Evolutionary conservation across 2,113 vertebrate species (phyloP).

Genomic region (Setophaga petechia): DNA sequence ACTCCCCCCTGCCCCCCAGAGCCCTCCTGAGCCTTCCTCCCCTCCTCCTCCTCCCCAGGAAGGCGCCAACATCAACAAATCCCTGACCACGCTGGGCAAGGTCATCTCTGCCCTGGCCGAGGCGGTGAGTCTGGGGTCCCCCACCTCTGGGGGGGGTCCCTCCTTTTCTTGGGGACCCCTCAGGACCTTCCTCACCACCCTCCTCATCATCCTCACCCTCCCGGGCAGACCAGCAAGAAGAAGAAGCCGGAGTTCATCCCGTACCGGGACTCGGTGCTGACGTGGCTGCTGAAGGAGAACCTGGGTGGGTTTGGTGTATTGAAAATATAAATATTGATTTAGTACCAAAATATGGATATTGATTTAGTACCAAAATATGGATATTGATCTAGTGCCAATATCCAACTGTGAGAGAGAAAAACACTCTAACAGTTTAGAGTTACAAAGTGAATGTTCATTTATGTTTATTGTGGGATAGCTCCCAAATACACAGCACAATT

Average conservation of each 20-base stretch:
- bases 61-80: background rate
- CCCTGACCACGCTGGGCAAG: background rate
- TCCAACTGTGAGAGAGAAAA: too few relatives aligned
- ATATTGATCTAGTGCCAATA: too few relatives aligned
- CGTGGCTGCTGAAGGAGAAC: background rate
- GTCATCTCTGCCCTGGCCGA: background rate
- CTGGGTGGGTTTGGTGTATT: background rate
- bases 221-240: background rate
- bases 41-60: background rate
- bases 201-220: too few relatives aligned
- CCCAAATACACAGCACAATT: too few relatives aligned
- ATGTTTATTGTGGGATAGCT: too few relatives aligned
- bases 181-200: fast-evolving
- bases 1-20: background rate
- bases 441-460: too few relatives aligned
- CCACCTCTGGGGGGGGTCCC: too few relatives aligned
- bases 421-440: too few relatives aligned
- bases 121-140: background rate
- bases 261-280: background rate
- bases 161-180: background rate
- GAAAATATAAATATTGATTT: too few relatives aligned
- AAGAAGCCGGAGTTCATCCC: background rate
- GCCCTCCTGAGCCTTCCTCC: background rate
- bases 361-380: too few relatives aligned
- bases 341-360: too few relatives aligned